These are phyloP conservation scores for Tadarida brasiliensis DNA, from an alignment of 2,797 vertebrate genomes.

Conservation along the genomic window DNA sequence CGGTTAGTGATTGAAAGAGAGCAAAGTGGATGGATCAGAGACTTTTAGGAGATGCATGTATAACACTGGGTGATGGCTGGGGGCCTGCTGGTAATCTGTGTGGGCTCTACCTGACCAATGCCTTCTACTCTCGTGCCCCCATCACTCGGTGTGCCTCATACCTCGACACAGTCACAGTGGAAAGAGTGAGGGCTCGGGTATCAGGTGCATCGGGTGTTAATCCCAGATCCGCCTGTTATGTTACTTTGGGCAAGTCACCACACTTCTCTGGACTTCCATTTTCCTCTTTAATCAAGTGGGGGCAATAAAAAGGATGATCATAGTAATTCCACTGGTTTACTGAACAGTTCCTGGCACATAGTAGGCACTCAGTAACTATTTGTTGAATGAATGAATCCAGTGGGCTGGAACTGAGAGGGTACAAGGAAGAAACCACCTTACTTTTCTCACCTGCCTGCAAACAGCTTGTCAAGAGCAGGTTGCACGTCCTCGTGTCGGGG, in stretches of 20 bases:
- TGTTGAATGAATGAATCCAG: neutral
- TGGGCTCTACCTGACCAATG: neutral
- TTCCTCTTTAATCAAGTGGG: neutral
- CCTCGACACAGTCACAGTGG: neutral
- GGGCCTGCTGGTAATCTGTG: neutral
- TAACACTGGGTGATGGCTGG: neutral
- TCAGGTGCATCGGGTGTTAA: neutral
- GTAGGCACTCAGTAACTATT: neutral
- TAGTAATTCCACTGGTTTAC: neutral
- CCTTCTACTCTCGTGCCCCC: neutral
- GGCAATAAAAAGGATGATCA: neutral
- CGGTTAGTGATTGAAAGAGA: neutral
- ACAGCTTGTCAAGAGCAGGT: neutral
- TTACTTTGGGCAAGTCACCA: neutral
- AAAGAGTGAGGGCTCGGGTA: neutral
- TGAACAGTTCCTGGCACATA: neutral
- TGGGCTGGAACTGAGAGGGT: neutral
- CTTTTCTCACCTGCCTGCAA: neutral
- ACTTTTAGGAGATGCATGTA: neutral
- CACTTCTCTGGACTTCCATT: neutral
- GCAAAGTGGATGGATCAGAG: neutral
- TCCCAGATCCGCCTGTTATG: neutral
- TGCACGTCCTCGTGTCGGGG: neutral
- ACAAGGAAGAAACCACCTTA: neutral
- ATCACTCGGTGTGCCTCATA: neutral